phyloP scores from a whole-genome alignment of 30 jellyfish, hydroid and myxozoan species.

The Aurelia aurita complex sp. Pacific region DNA sequence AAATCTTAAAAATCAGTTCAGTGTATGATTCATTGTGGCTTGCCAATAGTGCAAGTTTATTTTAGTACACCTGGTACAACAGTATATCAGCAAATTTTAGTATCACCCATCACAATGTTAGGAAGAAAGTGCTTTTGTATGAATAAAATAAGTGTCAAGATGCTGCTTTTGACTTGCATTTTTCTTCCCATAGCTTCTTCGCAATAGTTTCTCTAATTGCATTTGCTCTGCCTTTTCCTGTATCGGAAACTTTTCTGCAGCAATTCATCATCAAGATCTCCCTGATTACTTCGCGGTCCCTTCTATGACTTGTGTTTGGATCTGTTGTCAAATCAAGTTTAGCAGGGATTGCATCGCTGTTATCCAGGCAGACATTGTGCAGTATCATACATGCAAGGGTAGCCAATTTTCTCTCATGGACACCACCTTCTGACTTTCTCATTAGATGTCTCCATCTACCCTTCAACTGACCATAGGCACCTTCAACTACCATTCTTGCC shows the following conservation, averaged over 20 bases:
- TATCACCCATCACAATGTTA: too few species aligned
- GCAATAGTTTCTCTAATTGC: constrained; percentile 6
- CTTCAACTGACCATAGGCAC: constrained; percentile 80
- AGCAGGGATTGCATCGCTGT: constrained; percentile 49
- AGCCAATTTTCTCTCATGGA: constrained; percentile 47
- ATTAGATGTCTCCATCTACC: constrained; percentile 63
- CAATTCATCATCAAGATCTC: constrained; percentile 32
- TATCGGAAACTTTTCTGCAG: constrained; percentile 1
- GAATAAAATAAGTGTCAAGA: too few species aligned
- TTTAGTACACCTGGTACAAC: too few species aligned
- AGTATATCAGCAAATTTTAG: too few species aligned
- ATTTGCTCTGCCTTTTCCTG: not conserved
- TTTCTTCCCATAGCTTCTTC: constrained; percentile 16
- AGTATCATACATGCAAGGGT: constrained; percentile 71
- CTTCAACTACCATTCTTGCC: constrained; percentile 79
- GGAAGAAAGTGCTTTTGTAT: too few species aligned
- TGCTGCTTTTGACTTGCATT: not conserved
- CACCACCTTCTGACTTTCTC: constrained; percentile 64
- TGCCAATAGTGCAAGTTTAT: too few species aligned
- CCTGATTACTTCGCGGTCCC: constrained; percentile 33
- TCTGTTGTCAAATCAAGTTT: constrained; percentile 46
- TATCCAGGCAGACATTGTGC: constrained; percentile 67
- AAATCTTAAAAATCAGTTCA: too few species aligned
- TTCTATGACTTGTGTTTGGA: constrained; percentile 41
- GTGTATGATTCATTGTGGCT: too few species aligned